Conservation (phyloP, 2,888 invertebrate species). For the Germaria angustata region DNA sequence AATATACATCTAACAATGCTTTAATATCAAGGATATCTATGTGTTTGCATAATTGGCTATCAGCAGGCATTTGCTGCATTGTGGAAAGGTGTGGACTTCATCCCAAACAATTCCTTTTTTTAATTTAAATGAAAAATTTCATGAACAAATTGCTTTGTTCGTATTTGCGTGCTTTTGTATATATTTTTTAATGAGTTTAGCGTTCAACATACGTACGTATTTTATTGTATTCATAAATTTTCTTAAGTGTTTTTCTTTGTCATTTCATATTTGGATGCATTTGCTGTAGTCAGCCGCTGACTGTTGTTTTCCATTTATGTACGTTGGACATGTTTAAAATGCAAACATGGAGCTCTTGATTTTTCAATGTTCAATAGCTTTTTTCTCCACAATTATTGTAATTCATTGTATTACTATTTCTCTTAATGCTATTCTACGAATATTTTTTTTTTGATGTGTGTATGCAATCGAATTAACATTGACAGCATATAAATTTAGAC, state of each 20-base stretch:
- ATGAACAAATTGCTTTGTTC: background rate
- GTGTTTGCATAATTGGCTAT: background rate
- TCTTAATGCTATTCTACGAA: constrained; percentile 21
- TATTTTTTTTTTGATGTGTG: constrained; percentile 5
- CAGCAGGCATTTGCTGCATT: background rate
- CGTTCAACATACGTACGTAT: background rate
- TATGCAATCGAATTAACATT: constrained; percentile 47
- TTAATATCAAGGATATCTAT: background rate
- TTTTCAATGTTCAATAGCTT: constrained; percentile 48
- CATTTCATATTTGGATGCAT: constrained; percentile 36
- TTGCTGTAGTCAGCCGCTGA: background rate
- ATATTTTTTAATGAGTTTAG: constrained; percentile 16
- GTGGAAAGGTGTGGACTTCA: background rate
- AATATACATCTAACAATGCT: background rate
- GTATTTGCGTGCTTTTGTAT: background rate
- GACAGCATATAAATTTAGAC: constrained; percentile 61
- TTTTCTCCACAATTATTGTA: constrained; percentile 24
- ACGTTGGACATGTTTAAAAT: constrained; percentile 38
- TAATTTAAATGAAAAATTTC: constrained; percentile 25
- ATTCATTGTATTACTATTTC: constrained; percentile 37
- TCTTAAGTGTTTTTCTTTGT: constrained; percentile 50
- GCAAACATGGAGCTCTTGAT: constrained; percentile 40
- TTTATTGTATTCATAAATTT: constrained; percentile 49
- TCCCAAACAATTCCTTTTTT: constrained; percentile 22
- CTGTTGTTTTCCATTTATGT: constrained; percentile 42